Base-by-base conservation (phyloP, 2,113 vertebrate genomes). In the Centropristis striata region DNA sequence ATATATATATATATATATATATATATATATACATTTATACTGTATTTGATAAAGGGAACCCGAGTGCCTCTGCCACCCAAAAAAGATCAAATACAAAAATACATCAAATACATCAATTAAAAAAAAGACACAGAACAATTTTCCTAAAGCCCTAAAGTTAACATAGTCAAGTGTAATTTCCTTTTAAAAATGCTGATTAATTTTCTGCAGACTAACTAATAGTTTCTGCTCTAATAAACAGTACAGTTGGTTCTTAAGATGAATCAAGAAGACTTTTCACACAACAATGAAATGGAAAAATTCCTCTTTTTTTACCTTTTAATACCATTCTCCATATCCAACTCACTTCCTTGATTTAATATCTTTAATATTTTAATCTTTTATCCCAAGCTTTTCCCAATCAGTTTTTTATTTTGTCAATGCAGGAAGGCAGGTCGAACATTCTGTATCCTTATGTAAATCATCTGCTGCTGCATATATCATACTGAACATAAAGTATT, bases 401-500 rank as follows among this genome's bases (percentile, higher is more conserved):
- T 25, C 14, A 10, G 0, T 21, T 46, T 55, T 46, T 21, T 16
- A 15, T 42, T 42, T 15, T 25, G 8, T 37, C 21, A 42, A 14
- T 6, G 46, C 51, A 57, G 15, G 0, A 67, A 28, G 70, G 39
- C 39, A 75, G 14, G 47, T 18, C 1, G 9, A 41, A 65, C 14
- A 18, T 21, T 27, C 39, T n/a, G 39, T 47, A 42, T 75, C 50
- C 41, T 51, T 50, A 75, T 65, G 59, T 37, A 67, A 41, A 68
- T 77, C 32, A 39, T 18, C 23, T 42, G 18, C 14, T 14, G 25
- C 55, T 75, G 23, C 36, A 60, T 60, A 23, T 32, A 68, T 42
- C 21, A 68, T 14, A 13, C 32, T 14, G 20, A 70, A 37, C 27
- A 61, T 70, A 44, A 71, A 7, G 8, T 21, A 39, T 55, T 64